Base-by-base conservation (phyloP, 1,140 invertebrate genomes). In the Proales similis region DNA sequence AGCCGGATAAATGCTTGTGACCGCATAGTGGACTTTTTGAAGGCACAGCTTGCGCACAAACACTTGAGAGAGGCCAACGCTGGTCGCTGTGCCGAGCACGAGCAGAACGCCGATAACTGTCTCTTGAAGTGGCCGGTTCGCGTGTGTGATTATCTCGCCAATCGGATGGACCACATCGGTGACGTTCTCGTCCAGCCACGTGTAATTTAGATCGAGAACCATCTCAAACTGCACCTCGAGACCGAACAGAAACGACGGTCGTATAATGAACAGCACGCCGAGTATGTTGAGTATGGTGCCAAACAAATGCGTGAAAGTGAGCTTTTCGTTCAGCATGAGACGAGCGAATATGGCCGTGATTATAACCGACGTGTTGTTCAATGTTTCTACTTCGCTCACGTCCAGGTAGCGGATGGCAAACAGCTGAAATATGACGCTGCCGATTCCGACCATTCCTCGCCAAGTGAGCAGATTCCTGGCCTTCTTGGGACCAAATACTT, bases 291-390 rank as follows among this genome's bases (percentile, higher is more conserved):
- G 32, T 27, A 57, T 39, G 6, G 45, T n/a, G 19, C 36, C 39
- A 3, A 57, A 57, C 27, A 57, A 38, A 22, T 57, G 51, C n/a
- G 24, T 24, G 0, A 57, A 6, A 14, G 51, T 57, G n/a, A 57
- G 19, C 30, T 39, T 57, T 57, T 57, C 51, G 19, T 57, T 57
- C 30, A 57, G 45, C 39, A 57, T 42, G 14, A 57, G 39, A 17
- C 51, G 29, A 4, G 51, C 39, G 0, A 57, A 17, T 29, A 57
- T 29, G 30, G 51, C 51, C 45, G 51, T 57, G 4, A 57, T 39
- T 1, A 57, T 29, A 1, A 57, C 51, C 14, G 33, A 24, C 32
- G 51, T 42, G 32, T 57, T 57, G 17, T 36, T 57, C 33, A 57
- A 39, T 4, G 51, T 57, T n/a, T 57, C 51, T 12, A 57, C 33